Percentiles rank a stretch among this genome's conserved stretches.
These are phyloP conservation scores for Pseudomyrmex sp. DNA, from an alignment of 1,140 invertebrate species.

Conservation along the genomic window DNA sequence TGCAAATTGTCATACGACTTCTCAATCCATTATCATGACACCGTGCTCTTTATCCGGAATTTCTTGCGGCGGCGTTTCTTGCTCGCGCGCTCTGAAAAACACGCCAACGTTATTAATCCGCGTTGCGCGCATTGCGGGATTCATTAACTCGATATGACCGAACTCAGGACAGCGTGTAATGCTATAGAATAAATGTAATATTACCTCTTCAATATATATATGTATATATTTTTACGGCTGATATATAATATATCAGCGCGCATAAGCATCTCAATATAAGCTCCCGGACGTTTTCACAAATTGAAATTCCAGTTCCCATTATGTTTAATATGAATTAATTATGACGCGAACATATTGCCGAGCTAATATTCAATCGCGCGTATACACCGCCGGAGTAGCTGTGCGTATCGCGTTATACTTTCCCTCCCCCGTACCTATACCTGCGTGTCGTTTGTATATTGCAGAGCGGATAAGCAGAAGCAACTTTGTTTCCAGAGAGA, in stretches of 20 bases:
- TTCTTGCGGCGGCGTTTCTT: not conserved
- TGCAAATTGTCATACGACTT: not conserved
- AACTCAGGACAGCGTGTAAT: not conserved
- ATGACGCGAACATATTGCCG: not conserved
- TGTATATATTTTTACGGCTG: not conserved
- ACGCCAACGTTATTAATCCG: slow-evolving; percentile 23
- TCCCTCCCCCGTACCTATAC: not conserved
- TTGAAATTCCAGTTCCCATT: slow-evolving; percentile 14
- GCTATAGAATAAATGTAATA: not conserved
- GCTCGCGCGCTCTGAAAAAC: not conserved
- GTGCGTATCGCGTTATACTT: not conserved
- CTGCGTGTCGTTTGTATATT: not conserved
- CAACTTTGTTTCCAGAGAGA: not conserved
- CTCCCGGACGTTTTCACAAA: not conserved
- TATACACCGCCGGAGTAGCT: not conserved
- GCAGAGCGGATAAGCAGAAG: not conserved
- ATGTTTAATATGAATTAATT: slow-evolving; percentile 29
- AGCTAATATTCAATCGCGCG: slow-evolving; percentile 16
- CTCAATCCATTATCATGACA: not conserved
- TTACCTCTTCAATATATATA: not conserved
- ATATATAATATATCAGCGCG: not conserved
- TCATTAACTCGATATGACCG: not conserved
- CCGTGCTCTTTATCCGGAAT: not conserved
- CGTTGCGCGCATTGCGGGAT: not conserved
- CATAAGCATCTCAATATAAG: slow-evolving; percentile 6